These are phyloP conservation scores for Polylopha cassiicola DNA, from an alignment of 2,888 invertebrate genomes.

Conservation along the genomic window DNA sequence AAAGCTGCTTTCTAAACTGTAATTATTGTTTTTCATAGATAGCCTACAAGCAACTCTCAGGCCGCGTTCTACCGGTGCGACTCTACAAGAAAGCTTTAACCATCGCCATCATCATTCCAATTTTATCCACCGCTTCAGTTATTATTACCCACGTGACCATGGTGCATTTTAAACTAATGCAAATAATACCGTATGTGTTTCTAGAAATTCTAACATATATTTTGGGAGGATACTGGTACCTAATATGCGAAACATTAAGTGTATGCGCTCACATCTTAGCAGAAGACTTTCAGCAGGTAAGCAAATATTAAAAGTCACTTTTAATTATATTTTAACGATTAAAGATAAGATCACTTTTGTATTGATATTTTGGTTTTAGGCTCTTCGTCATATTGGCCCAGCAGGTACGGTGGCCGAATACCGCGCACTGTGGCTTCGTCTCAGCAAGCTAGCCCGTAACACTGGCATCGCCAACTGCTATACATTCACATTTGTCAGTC, in stretches of 20 bases:
- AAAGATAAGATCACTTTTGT: not conserved
- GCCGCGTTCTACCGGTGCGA: conserved; percentile 73
- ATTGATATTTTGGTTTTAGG: conserved; percentile 47
- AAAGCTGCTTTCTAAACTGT: not conserved
- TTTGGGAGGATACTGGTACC: conserved; percentile 84
- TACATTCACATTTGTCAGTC: conserved; percentile 81
- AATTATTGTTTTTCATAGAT: conserved; percentile 48
- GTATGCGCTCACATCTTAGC: conserved; percentile 80
- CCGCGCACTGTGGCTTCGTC: conserved; percentile 82
- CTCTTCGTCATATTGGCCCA: conserved; percentile 81
- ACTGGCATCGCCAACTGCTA: conserved; percentile 83
- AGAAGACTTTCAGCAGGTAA: conserved; percentile 81
- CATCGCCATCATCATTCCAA: conserved; percentile 77
- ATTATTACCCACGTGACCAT: conserved; percentile 83
- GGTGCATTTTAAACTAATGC: conserved; percentile 80
- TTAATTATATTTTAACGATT: not conserved
- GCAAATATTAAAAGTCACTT: conserved; percentile 1
- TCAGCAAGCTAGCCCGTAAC: conserved; percentile 81
- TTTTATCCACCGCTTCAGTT: conserved; percentile 80
- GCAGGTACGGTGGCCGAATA: conserved; percentile 83
- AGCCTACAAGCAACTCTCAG: conserved; percentile 79
- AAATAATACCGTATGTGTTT: conserved; percentile 83
- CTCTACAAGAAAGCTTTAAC: conserved; percentile 77
- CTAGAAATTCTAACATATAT: conserved; percentile 82
- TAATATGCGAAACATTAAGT: conserved; percentile 81